Conservation (phyloP, 2,113 vertebrate species). For the Octodon degus region DNA sequence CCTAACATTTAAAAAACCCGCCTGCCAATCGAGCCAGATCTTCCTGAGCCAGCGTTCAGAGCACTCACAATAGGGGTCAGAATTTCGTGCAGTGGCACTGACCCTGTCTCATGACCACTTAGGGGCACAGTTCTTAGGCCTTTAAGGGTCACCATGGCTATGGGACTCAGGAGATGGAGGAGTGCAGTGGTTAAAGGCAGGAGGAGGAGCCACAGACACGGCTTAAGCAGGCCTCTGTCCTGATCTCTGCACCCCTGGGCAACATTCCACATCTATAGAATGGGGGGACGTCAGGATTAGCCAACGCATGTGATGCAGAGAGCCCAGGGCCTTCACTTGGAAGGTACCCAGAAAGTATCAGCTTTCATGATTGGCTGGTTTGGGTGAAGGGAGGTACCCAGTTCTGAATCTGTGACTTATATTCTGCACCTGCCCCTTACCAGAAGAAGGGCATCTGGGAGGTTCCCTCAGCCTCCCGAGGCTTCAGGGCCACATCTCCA, state of each 20-base stretch:
- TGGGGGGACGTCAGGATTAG: fast-evolving
- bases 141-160: not conserved
- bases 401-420: not conserved
- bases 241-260: no score
- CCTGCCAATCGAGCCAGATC: not conserved
- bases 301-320: fast-evolving
- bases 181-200: not conserved
- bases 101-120: not conserved
- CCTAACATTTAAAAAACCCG: fast-evolving
- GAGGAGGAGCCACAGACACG: not conserved
- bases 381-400: fast-evolving
- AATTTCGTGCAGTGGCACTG: not conserved
- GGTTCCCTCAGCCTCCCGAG: not conserved
- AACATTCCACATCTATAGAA: not conserved
- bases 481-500: fast-evolving
- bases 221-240: not conserved
- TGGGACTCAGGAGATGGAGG: not conserved
- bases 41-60: not conserved
- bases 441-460: fast-evolving
- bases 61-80: fast-evolving
- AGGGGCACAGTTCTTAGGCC: not conserved
- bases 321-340: not conserved
- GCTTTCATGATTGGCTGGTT: not conserved
- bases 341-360: fast-evolving
- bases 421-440: not conserved